These are phyloP conservation scores for Galeruca laticollis DNA, from an alignment of 2,888 invertebrate genomes.

Conservation along the genomic window DNA sequence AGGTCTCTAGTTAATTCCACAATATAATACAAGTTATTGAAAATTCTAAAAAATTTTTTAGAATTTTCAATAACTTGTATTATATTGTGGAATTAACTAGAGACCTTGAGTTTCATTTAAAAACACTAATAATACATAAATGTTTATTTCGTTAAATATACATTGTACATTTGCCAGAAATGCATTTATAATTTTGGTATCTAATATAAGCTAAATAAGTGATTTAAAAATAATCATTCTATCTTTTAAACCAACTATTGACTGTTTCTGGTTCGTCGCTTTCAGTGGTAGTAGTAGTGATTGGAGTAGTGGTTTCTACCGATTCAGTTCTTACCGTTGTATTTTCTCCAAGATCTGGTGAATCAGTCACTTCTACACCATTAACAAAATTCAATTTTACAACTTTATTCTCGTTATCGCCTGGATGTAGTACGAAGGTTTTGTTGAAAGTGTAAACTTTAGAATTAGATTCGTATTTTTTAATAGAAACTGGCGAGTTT, in stretches of 20 bases:
- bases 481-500: constrained; percentile 19
- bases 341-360: constrained; percentile 19
- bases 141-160: too few species aligned
- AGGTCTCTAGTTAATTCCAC: too few species aligned
- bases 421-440: constrained; percentile 40
- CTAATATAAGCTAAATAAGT: too few species aligned
- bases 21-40: too few species aligned
- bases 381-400: constrained; percentile 52
- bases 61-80: too few species aligned
- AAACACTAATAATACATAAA: too few species aligned
- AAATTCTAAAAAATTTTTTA: too few species aligned
- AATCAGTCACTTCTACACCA: constrained; percentile 48
- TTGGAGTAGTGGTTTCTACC: constrained; percentile 16
- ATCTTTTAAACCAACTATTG: constrained; percentile 32
- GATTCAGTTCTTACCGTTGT: background rate
- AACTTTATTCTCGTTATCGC: constrained; percentile 32
- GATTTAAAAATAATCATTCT: too few species aligned
- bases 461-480: constrained; percentile 28
- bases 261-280: constrained; percentile 43
- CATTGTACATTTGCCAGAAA: too few species aligned
- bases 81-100: too few species aligned
- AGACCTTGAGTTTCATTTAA: too few species aligned
- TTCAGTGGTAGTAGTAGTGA: constrained; percentile 43
- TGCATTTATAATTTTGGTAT: too few species aligned
- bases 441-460: constrained; percentile 39